These are phyloP conservation scores for Digitonthophagus gazella DNA, from an alignment of 2,888 invertebrate species.

Conservation along the genomic window DNA sequence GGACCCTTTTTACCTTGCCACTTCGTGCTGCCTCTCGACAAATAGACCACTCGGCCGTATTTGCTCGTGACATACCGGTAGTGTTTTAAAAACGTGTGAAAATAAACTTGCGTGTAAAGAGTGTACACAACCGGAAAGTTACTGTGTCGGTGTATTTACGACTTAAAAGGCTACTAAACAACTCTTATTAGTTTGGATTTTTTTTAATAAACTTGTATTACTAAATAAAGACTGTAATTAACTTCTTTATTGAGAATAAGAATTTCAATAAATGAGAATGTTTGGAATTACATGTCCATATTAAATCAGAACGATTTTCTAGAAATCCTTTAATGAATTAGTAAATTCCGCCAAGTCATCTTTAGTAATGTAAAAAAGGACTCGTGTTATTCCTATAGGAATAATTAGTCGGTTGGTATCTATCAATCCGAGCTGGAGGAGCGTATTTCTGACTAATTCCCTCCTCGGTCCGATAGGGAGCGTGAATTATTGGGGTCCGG, in stretches of 20 bases:
- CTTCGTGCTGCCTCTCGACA: not conserved
- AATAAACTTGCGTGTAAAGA: not conserved
- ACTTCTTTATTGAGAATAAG: no score
- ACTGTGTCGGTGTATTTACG: no score
- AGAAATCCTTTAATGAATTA: no score
- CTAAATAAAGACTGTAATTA: no score
- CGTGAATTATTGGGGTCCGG: slow-evolving; percentile 49
- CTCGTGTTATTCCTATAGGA: not conserved
- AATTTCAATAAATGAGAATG: no score
- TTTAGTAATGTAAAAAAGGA: not conserved
- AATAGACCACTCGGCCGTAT: not conserved
- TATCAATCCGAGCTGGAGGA: not conserved
- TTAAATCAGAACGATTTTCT: no score
- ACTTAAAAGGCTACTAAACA: no score
- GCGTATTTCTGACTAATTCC: slow-evolving; percentile 28
- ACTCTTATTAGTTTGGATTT: no score
- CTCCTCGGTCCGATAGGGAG: slow-evolving; percentile 36
- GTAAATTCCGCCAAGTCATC: slow-evolving; percentile 5
- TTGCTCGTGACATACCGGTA: not conserved
- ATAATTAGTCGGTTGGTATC: slow-evolving; percentile 9
- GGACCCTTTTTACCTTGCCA: not conserved
- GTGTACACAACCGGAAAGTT: not conserved
- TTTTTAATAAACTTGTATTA: no score
- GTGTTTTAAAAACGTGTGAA: not conserved
- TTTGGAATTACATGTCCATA: no score